Evolutionary conservation across 2,113 vertebrate genomes (phyloP), one percentile per base, ranked within the genome.

Genomic region (Sceloporus tristichus): DNA sequence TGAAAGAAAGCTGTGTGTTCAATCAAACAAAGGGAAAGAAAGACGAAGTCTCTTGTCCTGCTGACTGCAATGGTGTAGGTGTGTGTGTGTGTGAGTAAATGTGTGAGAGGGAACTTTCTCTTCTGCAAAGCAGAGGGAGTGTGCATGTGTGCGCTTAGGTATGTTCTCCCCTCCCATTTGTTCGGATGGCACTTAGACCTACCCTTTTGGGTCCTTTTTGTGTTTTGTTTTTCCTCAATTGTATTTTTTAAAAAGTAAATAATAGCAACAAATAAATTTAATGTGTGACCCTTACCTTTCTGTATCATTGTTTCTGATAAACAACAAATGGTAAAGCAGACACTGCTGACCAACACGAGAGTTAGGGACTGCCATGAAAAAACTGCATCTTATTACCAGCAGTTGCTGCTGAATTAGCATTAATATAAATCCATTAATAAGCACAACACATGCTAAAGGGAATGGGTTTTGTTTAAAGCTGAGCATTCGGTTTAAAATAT

Each of bases 111-210:
- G 73, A 29, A 19, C 40, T 54, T 25, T 84, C 70, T 71, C 27
- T 71, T 71, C 27, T n/a, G 11, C 4, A 0, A 1, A 54, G 48
- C 18, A 27, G 53, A 66, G 16, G 1, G 25, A 29, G 38, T 25
- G 38, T 40, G 40, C 14, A 16, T 6, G 10, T 21, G 27, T 48
- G 25, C 73, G 59, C 25, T 86, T 76, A n/a, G 34, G 66, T 34
- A 5, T 79, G 62, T 56, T 13, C 2, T 65, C 40, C 54, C 48
- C 16, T 56, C 25, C 59, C 1, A 27, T 54, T 71, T 13, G 38
- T 79, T 82, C 27, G n/a, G 59, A 77, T 88, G 59, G 87, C 81
- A 88, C 87, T 88, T 88, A 88, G 62, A 29, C 40, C 80, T 59
- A 23, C 62, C n/a, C 42, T 23, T 77, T 56, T 77, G 87, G 62